Percentiles rank a stretch among this genome's conserved stretches.
Conservation (phyloP, 2,888 invertebrate species). For the Pollenia amentaria region DNA sequence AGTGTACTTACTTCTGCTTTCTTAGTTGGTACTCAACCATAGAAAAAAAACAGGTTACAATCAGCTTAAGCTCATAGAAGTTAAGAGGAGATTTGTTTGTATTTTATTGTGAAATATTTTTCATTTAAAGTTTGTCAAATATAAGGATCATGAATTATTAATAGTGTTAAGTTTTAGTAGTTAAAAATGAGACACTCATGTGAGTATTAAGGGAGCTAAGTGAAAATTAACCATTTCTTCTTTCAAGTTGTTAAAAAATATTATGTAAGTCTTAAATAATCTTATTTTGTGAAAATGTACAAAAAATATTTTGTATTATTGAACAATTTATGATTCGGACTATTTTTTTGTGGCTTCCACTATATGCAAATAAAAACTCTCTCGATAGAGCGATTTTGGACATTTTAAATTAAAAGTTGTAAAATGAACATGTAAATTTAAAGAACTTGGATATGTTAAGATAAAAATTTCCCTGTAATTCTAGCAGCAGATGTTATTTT, state of each 20-base stretch:
- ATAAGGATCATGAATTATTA: conserved; percentile 48
- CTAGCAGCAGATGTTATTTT: conserved; percentile 22
- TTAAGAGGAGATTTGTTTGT: conserved; percentile 11
- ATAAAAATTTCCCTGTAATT: too few relatives aligned
- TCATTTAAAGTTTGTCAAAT: conserved; percentile 34
- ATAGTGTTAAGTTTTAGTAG: conserved; percentile 2
- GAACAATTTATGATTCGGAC: too few relatives aligned
- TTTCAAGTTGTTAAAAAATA: too few relatives aligned
- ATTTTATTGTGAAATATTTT: conserved; percentile 16
- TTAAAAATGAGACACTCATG: not conserved
- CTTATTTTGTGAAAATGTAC: too few relatives aligned
- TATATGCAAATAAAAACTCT: not conserved
- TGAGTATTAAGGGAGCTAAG: too few relatives aligned
- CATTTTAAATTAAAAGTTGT: conserved; percentile 23
- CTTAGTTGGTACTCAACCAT: not conserved
- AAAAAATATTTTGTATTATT: too few relatives aligned
- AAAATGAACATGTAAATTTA: conserved; percentile 10
- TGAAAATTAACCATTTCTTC: too few relatives aligned
- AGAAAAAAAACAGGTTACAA: conserved; percentile 44
- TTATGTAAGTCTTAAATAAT: too few relatives aligned
- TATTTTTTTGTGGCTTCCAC: too few relatives aligned
- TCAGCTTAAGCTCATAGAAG: conserved; percentile 26
- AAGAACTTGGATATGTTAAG: not conserved
- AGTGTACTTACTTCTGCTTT: not conserved
- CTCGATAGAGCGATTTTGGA: not conserved